Conservation (phyloP, 35 echinoderm and acorn worm species). For the Anneissia japonica region DNA sequence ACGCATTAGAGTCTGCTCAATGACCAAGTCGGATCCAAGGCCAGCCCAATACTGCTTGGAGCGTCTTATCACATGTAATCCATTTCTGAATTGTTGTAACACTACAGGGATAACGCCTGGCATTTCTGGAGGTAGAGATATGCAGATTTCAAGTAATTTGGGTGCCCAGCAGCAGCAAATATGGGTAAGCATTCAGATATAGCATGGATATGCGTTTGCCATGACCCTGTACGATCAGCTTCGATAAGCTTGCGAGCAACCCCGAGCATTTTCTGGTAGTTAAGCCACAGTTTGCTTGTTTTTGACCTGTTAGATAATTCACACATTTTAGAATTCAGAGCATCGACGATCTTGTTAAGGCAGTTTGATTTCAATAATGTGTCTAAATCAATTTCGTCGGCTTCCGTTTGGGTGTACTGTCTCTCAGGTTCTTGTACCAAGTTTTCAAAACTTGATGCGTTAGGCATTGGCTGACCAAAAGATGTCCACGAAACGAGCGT, state of each 20-base stretch:
- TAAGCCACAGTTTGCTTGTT: neutral
- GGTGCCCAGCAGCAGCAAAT: neutral
- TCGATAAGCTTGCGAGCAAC: neutral
- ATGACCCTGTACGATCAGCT: constrained; percentile 6
- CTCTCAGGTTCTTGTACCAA: neutral
- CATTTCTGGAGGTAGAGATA: neutral
- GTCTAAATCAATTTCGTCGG: too few species aligned
- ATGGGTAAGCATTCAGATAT: neutral
- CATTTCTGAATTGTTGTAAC: constrained; percentile 22
- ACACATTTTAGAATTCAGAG: neutral
- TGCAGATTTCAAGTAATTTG: neutral
- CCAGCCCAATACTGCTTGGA: constrained; percentile 46
- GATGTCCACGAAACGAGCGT: neutral
- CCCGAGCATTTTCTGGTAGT: neutral
- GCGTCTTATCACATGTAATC: constrained; percentile 42
- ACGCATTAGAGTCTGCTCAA: constrained; percentile 53
- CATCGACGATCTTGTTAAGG: neutral
- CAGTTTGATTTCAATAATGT: neutral
- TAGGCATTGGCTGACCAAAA: neutral
- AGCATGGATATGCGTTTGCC: neutral
- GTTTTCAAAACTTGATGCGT: neutral
- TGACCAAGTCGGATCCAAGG: constrained; percentile 42
- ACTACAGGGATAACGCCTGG: constrained; percentile 17
- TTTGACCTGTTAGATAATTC: neutral
- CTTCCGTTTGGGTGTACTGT: neutral